Percentiles rank a stretch among this genome's conserved stretches.
Conservation (phyloP, 2,113 vertebrate genomes). For the Gyps fulvus region DNA sequence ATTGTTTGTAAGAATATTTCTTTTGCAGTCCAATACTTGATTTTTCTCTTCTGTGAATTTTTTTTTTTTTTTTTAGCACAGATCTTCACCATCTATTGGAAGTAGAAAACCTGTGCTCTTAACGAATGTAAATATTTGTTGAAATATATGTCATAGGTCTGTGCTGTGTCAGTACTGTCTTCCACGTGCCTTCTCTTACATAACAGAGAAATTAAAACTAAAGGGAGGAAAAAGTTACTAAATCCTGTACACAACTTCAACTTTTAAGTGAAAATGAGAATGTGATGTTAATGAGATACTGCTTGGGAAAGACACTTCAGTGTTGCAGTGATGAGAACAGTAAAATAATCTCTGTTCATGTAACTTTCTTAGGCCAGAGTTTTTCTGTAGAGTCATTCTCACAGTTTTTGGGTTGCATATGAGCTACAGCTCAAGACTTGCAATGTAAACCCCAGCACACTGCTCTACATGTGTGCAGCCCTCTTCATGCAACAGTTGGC, state of each 20-base stretch:
- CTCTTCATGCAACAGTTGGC: not conserved
- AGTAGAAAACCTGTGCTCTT: not conserved
- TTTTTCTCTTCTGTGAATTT: not conserved
- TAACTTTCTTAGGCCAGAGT: not conserved
- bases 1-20: not conserved
- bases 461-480: not conserved
- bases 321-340: not conserved
- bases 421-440: not conserved
- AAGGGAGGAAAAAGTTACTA: not conserved
- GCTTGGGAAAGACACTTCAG: not conserved
- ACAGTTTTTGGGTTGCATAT: not conserved
- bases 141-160: not conserved
- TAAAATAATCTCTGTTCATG: not conserved
- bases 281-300: not conserved
- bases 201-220: not conserved
- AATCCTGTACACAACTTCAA: not conserved
- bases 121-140: not conserved
- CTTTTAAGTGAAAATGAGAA: not conserved
- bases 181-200: not conserved
- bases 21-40: not conserved
- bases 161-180: not conserved
- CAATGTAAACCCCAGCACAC: rapidly evolving
- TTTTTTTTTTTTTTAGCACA: not conserved
- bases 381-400: not conserved
- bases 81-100: not conserved